Conservation (phyloP, 2,113 vertebrate genomes). For the Macaca nemestrina region DNA sequence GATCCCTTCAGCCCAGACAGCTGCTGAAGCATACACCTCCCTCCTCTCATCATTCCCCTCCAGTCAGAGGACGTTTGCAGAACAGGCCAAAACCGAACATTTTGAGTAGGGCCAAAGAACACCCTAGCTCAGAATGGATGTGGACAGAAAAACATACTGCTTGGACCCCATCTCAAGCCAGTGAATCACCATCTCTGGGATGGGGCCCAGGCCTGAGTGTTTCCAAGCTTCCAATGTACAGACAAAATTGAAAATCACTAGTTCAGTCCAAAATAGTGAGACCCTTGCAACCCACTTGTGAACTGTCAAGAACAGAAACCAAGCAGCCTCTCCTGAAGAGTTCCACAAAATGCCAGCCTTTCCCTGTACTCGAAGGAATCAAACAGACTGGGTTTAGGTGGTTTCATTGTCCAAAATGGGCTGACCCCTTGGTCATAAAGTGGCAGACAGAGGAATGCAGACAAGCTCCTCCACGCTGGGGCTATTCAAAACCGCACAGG, state of each 20-base stretch:
- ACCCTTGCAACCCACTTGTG: neutral
- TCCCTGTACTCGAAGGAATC: neutral
- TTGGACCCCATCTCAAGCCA: neutral
- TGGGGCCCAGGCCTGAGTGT: neutral
- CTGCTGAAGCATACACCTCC: neutral
- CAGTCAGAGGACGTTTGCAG: neutral
- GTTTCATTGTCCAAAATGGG: neutral
- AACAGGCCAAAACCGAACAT: neutral
- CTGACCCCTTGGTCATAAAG: neutral
- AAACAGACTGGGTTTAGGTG: neutral
- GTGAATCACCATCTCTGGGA: neutral
- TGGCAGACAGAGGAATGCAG: neutral
- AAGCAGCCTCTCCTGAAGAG: neutral
- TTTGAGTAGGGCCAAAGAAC: neutral
- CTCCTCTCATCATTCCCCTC: too few species aligned
- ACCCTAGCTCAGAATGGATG: neutral
- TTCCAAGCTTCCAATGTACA: neutral
- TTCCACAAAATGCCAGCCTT: neutral
- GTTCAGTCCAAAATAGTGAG: neutral
- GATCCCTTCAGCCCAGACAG: neutral
- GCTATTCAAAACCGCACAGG: neutral
- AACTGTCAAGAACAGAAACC: neutral
- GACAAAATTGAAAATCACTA: neutral
- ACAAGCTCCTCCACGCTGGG: neutral
- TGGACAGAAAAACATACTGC: neutral